Base-by-base conservation (phyloP, 2,888 invertebrate genomes). In the Acanthosepion pharaonis region DNA sequence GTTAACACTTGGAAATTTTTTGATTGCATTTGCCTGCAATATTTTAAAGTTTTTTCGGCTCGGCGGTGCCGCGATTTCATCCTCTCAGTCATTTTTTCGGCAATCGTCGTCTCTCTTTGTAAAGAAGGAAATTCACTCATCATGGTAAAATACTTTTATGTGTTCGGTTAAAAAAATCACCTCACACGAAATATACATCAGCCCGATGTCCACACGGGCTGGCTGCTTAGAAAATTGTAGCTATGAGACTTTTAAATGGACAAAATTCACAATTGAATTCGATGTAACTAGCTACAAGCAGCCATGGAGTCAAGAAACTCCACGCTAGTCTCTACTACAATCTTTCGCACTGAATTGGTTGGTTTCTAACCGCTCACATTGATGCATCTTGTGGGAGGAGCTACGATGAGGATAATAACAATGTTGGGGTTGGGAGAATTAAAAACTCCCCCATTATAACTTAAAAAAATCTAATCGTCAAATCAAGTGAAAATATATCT, bases 291-390 rank as follows among this genome's bases (percentile, higher is more conserved):
- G n/a, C 78, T 78, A 78, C 15, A 78, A 78, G n/a, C n/a, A 33
- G 78, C 78, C 78, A 78, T 78, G n/a, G 78, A 78, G 78, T 78
- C 78, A n/a, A 78, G n/a, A 78, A 78, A 78, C 78, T 78, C 78
- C 78, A 78, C 78, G n/a, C 78, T n/a, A 78, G 33, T n/a, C 78
- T 78, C 78, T 78, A n/a, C 78, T 78, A 78, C 78, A 78, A 33
- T 78, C 5, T 15, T n/a, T 78, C 78, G 78, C n/a, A 78, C 78
- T 78, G 78, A 78, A 78, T 78, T 78, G 78, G 78, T n/a, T 33
- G 78, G n/a, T 78, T n/a, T n/a, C 78, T 15, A 33, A 3, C n/a
- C 78, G n/a, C 15, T n/a, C 78, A 78, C 78, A n/a, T 78, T 78
- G 78, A 78, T n/a, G 78, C n/a, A 8, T 64, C 64, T 78, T 78